Conservation (phyloP, 1,140 invertebrate genomes). For the Cardiocondyla obscurior region DNA sequence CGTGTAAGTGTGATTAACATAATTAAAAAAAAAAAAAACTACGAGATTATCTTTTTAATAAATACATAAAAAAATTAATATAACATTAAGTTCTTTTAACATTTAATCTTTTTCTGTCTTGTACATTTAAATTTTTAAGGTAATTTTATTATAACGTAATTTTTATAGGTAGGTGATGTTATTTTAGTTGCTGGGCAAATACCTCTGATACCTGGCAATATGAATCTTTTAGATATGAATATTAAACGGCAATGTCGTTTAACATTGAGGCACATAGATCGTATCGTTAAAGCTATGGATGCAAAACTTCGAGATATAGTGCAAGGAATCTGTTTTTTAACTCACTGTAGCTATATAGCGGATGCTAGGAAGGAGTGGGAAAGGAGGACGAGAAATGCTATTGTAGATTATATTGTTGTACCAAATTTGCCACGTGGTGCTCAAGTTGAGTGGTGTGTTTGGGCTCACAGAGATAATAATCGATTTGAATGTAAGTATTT, state of each 20-base stretch:
- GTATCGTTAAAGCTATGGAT: conserved; percentile 92
- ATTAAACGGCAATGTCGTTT: conserved; percentile 91
- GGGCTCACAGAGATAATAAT: conserved; percentile 93
- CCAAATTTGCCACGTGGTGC: conserved; percentile 90
- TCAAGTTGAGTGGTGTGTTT: conserved; percentile 96
- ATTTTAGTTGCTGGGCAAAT: conserved; percentile 96
- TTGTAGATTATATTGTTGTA: conserved; percentile 94
- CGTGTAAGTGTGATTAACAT: conserved; percentile 84
- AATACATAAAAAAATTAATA: neutral
- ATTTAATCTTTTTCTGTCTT: neutral
- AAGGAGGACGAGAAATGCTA: conserved; percentile 92
- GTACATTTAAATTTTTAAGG: neutral
- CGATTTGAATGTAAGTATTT: conserved; percentile 91
- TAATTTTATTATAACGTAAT: neutral
- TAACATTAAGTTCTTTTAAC: neutral
- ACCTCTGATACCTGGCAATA: conserved; percentile 93
- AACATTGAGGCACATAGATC: conserved; percentile 91
- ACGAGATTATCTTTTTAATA: neutral
- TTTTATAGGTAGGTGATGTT: conserved; percentile 89
- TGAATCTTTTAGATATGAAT: conserved; percentile 88
- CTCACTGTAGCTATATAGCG: conserved; percentile 87
- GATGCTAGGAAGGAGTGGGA: conserved; percentile 92
- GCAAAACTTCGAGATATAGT: conserved; percentile 91
- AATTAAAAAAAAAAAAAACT: neutral
- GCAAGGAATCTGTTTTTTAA: conserved; percentile 93